phyloP scores from a whole-genome alignment of 2,888 invertebrate genomes.

The Apantesis nais region DNA sequence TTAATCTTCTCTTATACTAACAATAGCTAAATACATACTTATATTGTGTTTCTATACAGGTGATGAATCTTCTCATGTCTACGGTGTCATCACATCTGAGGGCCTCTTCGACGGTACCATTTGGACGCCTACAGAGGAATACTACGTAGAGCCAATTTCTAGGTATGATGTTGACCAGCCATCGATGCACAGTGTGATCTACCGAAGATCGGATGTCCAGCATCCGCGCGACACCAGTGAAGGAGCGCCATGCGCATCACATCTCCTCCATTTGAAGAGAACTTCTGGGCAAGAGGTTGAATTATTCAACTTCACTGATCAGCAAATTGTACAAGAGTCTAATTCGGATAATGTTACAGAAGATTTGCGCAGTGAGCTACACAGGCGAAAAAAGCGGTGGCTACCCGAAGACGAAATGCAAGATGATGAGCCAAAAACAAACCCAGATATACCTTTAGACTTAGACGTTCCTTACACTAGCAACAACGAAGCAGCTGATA shows the following conservation, averaged over 20 bases:
- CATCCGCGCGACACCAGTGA: conserved; percentile 71
- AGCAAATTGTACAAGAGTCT: conserved; percentile 60
- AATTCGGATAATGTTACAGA: conserved; percentile 69
- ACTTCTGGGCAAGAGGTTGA: conserved; percentile 69
- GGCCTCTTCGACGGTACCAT: conserved; percentile 96
- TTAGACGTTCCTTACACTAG: conserved; percentile 88
- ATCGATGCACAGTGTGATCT: conserved; percentile 93
- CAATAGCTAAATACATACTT: not conserved
- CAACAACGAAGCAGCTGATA: conserved; percentile 84
- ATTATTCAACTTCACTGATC: conserved; percentile 73
- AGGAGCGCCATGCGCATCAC: conserved; percentile 86
- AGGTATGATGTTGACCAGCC: conserved; percentile 86
- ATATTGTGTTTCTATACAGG: conserved; percentile 83
- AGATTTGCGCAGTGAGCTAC: conserved; percentile 70
- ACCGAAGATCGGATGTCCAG: conserved; percentile 91
- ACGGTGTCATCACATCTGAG: conserved; percentile 93
- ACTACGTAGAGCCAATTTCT: conserved; percentile 93
- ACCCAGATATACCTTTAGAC: conserved; percentile 88
- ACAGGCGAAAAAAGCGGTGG: conserved; percentile 87
- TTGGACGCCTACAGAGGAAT: conserved; percentile 91
- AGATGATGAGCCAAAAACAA: conserved; percentile 85
- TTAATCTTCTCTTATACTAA: not conserved
- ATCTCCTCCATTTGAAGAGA: conserved; percentile 83
- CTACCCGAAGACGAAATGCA: conserved; percentile 88
- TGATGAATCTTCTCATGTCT: conserved; percentile 92